Evolutionary conservation across 1,140 invertebrate species (phyloP).

Genomic region (Trachymyrmex septentrionalis): DNA sequence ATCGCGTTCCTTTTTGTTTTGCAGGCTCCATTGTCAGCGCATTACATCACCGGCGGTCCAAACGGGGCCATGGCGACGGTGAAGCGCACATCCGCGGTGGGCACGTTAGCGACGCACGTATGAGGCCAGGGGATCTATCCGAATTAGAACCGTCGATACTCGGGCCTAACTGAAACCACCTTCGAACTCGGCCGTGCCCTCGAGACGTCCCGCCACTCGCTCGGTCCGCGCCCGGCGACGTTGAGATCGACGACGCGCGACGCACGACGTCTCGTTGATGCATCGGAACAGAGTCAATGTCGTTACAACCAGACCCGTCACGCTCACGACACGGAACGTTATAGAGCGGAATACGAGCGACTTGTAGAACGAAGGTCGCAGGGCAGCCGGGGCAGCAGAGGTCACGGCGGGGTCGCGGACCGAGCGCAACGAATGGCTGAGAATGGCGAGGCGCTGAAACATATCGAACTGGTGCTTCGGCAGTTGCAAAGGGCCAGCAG

Average conservation of each 20-base stretch:
- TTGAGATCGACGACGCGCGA: slow-evolving; percentile 19
- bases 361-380: slow-evolving; percentile 61
- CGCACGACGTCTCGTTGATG: slow-evolving; percentile 16
- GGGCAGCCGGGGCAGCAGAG: slow-evolving; percentile 20
- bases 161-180: slow-evolving; percentile 71
- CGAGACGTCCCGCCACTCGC: slow-evolving; percentile 36
- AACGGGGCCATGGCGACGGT: slow-evolving; percentile 86
- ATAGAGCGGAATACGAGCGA: slow-evolving; percentile 64
- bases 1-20: slow-evolving; percentile 54
- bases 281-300: slow-evolving; percentile 2
- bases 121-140: slow-evolving; percentile 85
- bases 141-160: slow-evolving; percentile 83
- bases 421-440: slow-evolving; percentile 58
- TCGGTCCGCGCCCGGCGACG: slow-evolving; percentile 18
- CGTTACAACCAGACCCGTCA: neutral
- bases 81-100: slow-evolving; percentile 85
- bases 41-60: slow-evolving; percentile 86
- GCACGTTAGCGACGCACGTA: slow-evolving; percentile 89
- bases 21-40: slow-evolving; percentile 84
- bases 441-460: slow-evolving; percentile 77
- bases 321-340: slow-evolving; percentile 3
- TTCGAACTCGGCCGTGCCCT: slow-evolving; percentile 56
- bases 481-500: slow-evolving; percentile 79
- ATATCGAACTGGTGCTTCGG: slow-evolving; percentile 79
- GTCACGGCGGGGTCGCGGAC: slow-evolving; percentile 15